Evolutionary conservation across 2,113 vertebrate genomes (phyloP).

Genomic region (Heptranchias perlo): DNA sequence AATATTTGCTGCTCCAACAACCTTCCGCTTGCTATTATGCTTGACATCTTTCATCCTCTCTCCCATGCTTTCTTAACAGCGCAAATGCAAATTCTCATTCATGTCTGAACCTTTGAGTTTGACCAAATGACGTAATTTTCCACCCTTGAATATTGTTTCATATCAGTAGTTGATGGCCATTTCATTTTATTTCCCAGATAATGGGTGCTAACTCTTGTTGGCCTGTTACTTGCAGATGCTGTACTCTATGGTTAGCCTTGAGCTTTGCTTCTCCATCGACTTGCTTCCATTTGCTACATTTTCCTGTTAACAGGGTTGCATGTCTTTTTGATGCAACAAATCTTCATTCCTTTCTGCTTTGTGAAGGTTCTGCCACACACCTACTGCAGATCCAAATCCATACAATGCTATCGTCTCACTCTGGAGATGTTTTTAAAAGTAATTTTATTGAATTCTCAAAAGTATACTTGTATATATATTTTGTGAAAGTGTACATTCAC

Average conservation of each 20-base stretch:
- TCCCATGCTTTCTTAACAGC: neutral
- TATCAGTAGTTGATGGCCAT: neutral
- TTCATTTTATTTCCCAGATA: neutral
- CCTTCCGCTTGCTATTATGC: neutral
- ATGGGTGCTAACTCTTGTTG: neutral
- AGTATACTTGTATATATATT: neutral
- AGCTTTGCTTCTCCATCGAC: neutral
- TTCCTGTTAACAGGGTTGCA: neutral
- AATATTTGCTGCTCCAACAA: neutral
- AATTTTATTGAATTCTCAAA: neutral
- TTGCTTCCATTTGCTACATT: neutral
- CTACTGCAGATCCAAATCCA: too few relatives aligned
- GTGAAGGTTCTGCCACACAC: neutral
- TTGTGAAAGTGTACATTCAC: neutral
- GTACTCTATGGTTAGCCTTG: neutral
- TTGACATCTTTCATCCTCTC: neutral
- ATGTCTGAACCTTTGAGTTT: neutral
- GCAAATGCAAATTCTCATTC: neutral
- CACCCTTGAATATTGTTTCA: neutral
- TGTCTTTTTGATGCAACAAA: neutral
- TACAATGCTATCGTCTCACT: neutral
- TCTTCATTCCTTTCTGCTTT: neutral
- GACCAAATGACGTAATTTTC: neutral
- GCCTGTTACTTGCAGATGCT: neutral
- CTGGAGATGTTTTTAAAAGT: neutral